Base-by-base conservation (phyloP, 2,888 invertebrate genomes). In the Torymus texanus region DNA sequence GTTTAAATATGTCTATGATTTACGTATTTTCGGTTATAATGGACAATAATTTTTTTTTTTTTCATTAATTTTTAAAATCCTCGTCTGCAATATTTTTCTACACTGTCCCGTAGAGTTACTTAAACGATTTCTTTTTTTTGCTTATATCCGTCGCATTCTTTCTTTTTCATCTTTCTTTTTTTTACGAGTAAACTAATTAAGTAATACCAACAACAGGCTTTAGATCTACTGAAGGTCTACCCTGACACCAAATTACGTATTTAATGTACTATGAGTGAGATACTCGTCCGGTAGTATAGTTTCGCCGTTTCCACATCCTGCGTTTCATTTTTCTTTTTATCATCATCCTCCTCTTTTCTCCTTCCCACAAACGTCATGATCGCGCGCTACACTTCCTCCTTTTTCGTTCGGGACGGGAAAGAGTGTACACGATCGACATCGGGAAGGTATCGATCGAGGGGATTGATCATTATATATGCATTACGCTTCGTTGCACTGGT, bases 171-270 rank as follows among this genome's bases (percentile, higher is more conserved):
- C 67, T 66, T 73, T 66, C 56, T 59, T 76, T 71, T 75, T 55
- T 68, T 73, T 72, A 66, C 68, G 71, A 78, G 81, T 76, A 71
- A 75, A 83, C 86, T 86, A 86, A 85, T 85, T 86, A 86, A 87
- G 87, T 88, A 87, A 88, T 89, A 88, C 87, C 88, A 88, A 89
- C 87, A 89, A 89, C 86, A 87, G 88, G 88, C 84, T 88, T 88
- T 88, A 89, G 88, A 87, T 87, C 88, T 90, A 89, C 84, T 85
- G 85, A 89, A 90, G 86, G 90, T 92, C 93, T 93, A 95, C 95
- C 95, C 95, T 95, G 95, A 95, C 95, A 95, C 94, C 94, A 94
- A 94, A 94, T 95, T 95, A 95, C 95, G 95, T 95, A 95, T 90
- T 90, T 95, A 94, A 94, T 94, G 94, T 94, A 94, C 94, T 92